A percentile compares a stretch with the other conserved stretches of the same genome.
Conservation (phyloP, 2,113 vertebrate species). For the Lontra canadensis region DNA sequence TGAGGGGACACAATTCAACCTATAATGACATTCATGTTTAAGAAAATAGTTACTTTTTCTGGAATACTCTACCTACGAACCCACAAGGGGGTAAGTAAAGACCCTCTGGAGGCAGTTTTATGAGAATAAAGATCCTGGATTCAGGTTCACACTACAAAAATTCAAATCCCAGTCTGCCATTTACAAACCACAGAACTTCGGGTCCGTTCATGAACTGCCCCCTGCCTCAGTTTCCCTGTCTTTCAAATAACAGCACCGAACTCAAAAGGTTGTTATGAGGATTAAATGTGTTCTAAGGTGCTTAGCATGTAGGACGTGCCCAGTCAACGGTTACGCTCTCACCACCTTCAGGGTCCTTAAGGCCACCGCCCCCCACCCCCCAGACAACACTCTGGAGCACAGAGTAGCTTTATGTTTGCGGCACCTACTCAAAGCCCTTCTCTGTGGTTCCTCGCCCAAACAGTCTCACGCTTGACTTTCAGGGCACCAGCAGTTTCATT, state of each 20-base stretch:
- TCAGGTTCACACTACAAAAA: not conserved
- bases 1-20: not conserved
- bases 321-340: no score
- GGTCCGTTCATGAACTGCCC: not conserved
- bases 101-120: not conserved
- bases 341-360: not conserved
- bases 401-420: not conserved
- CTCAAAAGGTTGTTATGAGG: not conserved
- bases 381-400: not conserved
- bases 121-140: not conserved
- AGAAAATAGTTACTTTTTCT: not conserved
- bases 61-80: not conserved
- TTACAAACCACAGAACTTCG: not conserved
- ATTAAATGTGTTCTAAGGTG: not conserved
- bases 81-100: not conserved
- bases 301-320: not conserved
- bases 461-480: not conserved
- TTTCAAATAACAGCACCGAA: not conserved
- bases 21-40: not conserved
- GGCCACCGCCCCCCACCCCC: not conserved
- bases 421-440: not conserved
- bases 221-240: constrained; percentile 9
- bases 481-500: not conserved
- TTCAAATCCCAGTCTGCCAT: not conserved
- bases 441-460: not conserved